Conservation (phyloP, 1,140 invertebrate species). For the Alviniconcha marisindica region DNA sequence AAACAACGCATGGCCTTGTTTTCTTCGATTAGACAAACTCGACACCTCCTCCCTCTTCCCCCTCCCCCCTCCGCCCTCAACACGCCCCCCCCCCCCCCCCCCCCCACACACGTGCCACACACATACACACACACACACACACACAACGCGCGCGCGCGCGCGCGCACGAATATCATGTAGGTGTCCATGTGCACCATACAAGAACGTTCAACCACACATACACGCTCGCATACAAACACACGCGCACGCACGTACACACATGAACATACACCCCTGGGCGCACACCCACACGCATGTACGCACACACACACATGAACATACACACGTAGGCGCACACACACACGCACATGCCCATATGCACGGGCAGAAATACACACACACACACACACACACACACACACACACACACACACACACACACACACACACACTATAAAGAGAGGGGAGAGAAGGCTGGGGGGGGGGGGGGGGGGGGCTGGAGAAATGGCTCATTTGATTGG, state of each 20-base stretch:
- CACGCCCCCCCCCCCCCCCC: neutral
- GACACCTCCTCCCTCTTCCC: too few relatives aligned
- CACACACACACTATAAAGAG: too few relatives aligned
- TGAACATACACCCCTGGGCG: neutral
- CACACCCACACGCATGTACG: neutral
- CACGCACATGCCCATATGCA: constrained; percentile 21
- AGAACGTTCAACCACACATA: neutral
- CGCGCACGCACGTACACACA: neutral
- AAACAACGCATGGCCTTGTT: too few relatives aligned
- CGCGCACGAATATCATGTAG: neutral
- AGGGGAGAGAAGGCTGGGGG: too few relatives aligned
- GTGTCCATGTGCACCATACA: constrained; percentile 13
- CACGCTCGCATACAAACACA: neutral
- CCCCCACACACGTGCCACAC: neutral
- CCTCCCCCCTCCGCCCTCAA: too few relatives aligned
- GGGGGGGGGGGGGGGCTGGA: too few relatives aligned
- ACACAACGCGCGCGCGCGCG: neutral
- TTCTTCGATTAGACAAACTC: too few relatives aligned
- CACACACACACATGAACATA: constrained; percentile 7
- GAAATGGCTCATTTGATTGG: too few relatives aligned
- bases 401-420: too few relatives aligned
- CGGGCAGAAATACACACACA: neutral
- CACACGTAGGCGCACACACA: constrained; percentile 23
- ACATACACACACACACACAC: constrained; percentile 8
- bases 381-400: too few relatives aligned